These are phyloP conservation scores for Eunapius fragilis DNA, from an alignment of 37 sponge, comb jelly and placozoan species.

Conservation along the genomic window DNA sequence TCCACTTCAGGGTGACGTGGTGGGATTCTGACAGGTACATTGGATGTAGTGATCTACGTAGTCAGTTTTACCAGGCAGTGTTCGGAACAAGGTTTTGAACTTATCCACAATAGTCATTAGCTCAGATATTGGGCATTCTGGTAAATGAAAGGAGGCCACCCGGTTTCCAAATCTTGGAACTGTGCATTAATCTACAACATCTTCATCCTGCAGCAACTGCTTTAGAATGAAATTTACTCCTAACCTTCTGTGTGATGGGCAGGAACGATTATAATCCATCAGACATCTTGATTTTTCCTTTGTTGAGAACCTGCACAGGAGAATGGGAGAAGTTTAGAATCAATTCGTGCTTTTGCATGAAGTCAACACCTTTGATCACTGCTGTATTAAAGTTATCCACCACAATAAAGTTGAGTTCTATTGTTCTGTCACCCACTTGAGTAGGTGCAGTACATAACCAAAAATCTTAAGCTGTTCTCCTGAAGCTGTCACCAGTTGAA, in stretches of 20 bases:
- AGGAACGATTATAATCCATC: background rate
- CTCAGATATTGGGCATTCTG: conserved; percentile 2
- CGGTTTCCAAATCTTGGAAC: background rate
- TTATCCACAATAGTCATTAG: background rate
- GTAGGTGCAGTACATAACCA: no score
- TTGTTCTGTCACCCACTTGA: background rate
- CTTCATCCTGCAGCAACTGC: background rate
- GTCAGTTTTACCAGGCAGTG: background rate
- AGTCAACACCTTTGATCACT: no score
- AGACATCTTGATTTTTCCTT: background rate
- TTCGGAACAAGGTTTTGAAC: background rate
- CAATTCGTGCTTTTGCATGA: no score
- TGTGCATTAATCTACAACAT: background rate
- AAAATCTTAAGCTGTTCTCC: background rate
- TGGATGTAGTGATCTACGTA: conserved; percentile 31
- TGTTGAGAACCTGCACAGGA: background rate
- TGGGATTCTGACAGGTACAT: conserved; percentile 33
- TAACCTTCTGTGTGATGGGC: background rate
- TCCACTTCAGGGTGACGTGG: conserved; percentile 52
- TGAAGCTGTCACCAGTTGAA: background rate
- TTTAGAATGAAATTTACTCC: background rate
- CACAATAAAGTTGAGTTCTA: background rate
- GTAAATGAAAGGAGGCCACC: background rate
- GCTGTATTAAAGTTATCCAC: background rate
- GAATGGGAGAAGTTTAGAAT: no score